Evolutionary conservation across 2,888 invertebrate species (phyloP).

Genomic region (Clitarchus hookeri): DNA sequence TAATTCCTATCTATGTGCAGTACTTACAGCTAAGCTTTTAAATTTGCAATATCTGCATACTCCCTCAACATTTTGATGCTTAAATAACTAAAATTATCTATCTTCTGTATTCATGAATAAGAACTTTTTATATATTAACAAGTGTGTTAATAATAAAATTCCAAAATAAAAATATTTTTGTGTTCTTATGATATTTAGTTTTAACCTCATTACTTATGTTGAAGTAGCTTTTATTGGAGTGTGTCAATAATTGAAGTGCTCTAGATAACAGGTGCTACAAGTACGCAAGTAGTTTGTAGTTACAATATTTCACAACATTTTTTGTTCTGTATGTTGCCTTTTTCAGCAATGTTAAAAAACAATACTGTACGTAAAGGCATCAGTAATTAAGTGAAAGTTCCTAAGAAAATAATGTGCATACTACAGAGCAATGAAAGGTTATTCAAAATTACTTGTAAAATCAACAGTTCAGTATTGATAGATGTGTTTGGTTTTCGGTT

Average conservation of each 20-base stretch:
- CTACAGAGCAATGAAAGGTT: neutral
- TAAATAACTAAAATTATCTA: neutral
- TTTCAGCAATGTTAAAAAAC: neutral
- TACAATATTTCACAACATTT: neutral
- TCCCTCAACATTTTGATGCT: neutral
- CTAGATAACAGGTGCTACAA: neutral
- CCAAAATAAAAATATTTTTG: neutral
- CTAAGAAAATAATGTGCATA: neutral
- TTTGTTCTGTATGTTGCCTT: neutral
- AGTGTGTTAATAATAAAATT: no score
- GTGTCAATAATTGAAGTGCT: neutral
- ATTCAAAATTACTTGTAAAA: neutral
- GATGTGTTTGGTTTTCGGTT: neutral
- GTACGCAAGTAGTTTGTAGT: neutral
- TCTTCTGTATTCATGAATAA: no score
- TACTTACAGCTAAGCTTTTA: neutral
- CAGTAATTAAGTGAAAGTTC: neutral
- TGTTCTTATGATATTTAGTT: neutral
- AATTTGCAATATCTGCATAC: neutral
- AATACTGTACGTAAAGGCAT: neutral
- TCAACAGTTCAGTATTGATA: neutral
- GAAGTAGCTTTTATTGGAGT: neutral
- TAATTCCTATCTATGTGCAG: neutral
- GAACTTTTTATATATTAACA: no score
- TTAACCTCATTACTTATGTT: neutral